phyloP scores from a whole-genome alignment of 2,797 vertebrate genomes.

The Zalophus californianus region DNA sequence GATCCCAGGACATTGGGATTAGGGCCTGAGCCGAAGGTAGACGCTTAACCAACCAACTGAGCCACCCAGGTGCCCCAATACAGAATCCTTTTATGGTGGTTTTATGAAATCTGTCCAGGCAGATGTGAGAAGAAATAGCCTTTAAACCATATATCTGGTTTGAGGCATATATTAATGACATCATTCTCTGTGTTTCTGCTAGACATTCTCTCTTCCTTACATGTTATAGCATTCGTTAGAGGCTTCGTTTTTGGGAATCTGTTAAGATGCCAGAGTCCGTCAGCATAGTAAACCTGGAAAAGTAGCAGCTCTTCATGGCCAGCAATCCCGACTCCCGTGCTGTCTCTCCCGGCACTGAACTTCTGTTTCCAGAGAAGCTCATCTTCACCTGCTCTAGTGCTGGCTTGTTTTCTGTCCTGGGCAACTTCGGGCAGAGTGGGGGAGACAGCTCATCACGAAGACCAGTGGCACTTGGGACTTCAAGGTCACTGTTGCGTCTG shows the following conservation, averaged over 20 bases:
- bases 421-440: background rate
- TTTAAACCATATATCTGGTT: background rate
- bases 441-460: background rate
- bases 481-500: background rate
- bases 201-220: background rate
- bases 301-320: background rate
- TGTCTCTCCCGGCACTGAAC: background rate
- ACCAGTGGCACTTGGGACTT: background rate
- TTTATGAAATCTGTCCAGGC: background rate
- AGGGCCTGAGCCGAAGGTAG: background rate
- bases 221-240: background rate
- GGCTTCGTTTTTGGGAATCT: background rate
- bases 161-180: background rate
- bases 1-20: background rate
- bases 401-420: background rate
- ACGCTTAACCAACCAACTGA: background rate
- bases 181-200: background rate
- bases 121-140: background rate
- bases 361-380: background rate
- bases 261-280: background rate
- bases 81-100: background rate
- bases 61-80: background rate
- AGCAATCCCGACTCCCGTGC: rapidly evolving
- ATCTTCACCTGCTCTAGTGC: background rate
- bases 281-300: background rate